Conservation (phyloP, 2,888 invertebrate species). For the Operophtera brumata region DNA sequence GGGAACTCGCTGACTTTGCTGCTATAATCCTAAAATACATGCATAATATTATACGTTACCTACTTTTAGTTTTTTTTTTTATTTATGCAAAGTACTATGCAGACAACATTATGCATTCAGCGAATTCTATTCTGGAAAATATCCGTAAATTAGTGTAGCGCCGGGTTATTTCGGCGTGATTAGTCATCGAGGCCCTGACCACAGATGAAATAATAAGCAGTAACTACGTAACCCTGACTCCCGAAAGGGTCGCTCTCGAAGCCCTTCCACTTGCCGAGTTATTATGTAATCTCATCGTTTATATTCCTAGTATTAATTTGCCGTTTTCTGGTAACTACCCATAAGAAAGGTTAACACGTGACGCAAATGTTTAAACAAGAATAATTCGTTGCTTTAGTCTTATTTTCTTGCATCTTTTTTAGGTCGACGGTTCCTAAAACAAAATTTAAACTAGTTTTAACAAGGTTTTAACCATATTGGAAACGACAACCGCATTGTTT, state of each 20-base stretch:
- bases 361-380: no score
- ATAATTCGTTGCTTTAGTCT: no score
- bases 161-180: background rate
- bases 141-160: background rate
- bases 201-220: no score
- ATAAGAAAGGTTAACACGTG: background rate
- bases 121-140: background rate
- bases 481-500: no score
- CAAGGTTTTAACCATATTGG: no score
- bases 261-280: conserved; percentile 11
- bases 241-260: conserved; percentile 3
- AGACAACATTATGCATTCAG: background rate
- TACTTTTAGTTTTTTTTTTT: background rate
- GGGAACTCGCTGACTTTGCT: no score
- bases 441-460: no score
- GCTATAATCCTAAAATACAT: no score
- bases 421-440: no score
- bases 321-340: background rate
- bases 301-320: conserved; percentile 20
- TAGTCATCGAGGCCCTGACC: background rate
- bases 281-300: conserved; percentile 18
- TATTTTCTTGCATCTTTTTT: no score
- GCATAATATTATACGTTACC: background rate
- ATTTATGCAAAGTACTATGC: background rate
- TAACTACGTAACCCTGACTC: no score